phyloP scores from a whole-genome alignment of 2,888 invertebrate genomes.

The Ischnura elegans region DNA sequence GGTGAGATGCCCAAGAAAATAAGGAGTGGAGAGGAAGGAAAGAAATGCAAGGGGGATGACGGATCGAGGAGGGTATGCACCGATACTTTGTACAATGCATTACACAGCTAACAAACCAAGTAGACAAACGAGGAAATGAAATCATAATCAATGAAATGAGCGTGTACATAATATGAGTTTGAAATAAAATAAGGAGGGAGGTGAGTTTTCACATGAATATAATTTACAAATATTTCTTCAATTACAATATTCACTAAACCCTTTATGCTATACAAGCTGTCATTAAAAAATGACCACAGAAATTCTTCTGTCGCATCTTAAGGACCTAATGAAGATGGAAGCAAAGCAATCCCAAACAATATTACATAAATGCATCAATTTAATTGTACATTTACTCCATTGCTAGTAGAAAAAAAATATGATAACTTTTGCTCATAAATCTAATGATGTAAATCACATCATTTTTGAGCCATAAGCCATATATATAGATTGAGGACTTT shows the following conservation, averaged over 20 bases:
- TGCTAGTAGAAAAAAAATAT: conserved; percentile 33
- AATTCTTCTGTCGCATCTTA: conserved; percentile 28
- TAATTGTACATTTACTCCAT: conserved; percentile 7
- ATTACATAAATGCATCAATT: conserved; percentile 12
- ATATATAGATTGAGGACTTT: background rate
- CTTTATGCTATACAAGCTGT: conserved; percentile 33
- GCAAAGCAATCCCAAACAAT: conserved; percentile 47
- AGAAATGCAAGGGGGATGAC: no score
- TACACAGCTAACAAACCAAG: no score
- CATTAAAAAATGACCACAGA: conserved; percentile 40
- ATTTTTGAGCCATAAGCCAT: conserved; percentile 28
- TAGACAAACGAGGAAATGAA: background rate
- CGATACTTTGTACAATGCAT: no score
- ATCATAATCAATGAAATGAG: background rate
- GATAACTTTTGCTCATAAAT: background rate
- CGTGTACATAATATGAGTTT: background rate
- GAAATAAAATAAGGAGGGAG: background rate
- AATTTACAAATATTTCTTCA: conserved; percentile 59
- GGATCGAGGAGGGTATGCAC: no score
- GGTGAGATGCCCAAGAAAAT: no score
- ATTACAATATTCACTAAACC: conserved; percentile 41
- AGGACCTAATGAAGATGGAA: conserved; percentile 25
- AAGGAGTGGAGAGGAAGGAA: no score
- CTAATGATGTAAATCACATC: conserved; percentile 14
- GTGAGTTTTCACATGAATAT: conserved; percentile 39